Percentiles rank a stretch among this genome's conserved stretches.
phyloP scores from a whole-genome alignment of 37 sponge, comb jelly and placozoan genomes.

The Beroe forskalii region DNA sequence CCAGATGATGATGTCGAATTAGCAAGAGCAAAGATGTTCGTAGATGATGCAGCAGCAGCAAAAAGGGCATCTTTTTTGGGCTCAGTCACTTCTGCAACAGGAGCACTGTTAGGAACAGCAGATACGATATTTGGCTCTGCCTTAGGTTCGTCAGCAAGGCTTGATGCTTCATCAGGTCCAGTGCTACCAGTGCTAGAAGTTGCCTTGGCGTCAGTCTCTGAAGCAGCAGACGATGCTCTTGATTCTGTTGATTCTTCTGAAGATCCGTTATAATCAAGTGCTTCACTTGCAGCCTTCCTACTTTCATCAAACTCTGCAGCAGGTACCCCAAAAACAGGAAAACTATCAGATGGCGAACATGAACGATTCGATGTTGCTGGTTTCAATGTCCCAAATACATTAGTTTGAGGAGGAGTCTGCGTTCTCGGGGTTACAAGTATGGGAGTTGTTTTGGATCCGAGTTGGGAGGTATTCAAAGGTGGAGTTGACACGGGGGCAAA shows the following conservation, averaged over 20 bases:
- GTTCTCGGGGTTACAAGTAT: slow-evolving; percentile 41
- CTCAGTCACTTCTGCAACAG: background rate
- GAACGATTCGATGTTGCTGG: background rate
- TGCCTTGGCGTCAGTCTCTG: background rate
- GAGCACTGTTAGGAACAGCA: background rate
- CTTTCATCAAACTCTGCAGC: slow-evolving; percentile 36
- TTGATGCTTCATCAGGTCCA: background rate
- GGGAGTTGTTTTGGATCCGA: slow-evolving; percentile 37
- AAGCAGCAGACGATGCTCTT: background rate
- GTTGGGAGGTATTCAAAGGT: slow-evolving; percentile 1
- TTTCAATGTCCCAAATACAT: slow-evolving; percentile 12
- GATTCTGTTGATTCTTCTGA: slow-evolving; percentile 19
- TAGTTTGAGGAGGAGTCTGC: background rate
- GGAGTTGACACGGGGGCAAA: slow-evolving; percentile 52
- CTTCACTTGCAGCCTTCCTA: background rate
- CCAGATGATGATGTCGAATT: background rate
- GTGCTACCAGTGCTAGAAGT: background rate
- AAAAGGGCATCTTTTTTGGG: slow-evolving; percentile 14
- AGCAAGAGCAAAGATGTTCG: slow-evolving; percentile 36
- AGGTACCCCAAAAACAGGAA: slow-evolving; percentile 56
- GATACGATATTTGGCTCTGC: background rate
- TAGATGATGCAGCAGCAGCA: slow-evolving; percentile 39
- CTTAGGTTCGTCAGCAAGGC: background rate
- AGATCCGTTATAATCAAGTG: slow-evolving; percentile 23
- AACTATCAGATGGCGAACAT: background rate